Evolutionary conservation across 2,113 vertebrate genomes (phyloP).

Genomic region (Cololabis saira): DNA sequence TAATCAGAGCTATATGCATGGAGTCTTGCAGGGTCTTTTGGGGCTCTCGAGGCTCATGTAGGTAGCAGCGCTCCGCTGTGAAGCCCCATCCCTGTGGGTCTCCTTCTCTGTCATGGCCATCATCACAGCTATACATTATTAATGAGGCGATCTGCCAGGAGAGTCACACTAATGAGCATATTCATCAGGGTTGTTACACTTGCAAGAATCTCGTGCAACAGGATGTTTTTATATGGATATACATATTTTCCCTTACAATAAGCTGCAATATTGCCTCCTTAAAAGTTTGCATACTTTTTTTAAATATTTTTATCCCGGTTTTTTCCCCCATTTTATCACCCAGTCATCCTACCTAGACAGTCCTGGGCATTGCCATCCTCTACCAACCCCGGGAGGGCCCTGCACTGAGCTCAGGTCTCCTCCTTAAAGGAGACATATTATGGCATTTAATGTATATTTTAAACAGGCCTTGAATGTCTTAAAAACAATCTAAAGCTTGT

Average conservation of each 20-base stretch:
- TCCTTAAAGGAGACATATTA: no score
- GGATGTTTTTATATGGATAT: slow-evolving; percentile 35
- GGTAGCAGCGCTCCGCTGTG: slow-evolving; percentile 39
- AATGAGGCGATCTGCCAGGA: slow-evolving; percentile 61
- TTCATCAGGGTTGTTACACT: slow-evolving; percentile 63
- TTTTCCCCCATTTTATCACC: no score
- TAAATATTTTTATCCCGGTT: no score
- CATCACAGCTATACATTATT: slow-evolving; percentile 70
- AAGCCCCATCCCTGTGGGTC: slow-evolving; percentile 25
- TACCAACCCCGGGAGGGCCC: no score
- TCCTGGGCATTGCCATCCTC: no score
- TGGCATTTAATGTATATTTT: no score
- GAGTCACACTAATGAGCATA: slow-evolving; percentile 72
- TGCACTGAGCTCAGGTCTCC: no score
- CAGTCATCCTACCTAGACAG: no score
- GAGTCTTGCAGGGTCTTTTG: not conserved
- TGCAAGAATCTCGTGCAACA: slow-evolving; percentile 23
- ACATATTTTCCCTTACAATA: not conserved
- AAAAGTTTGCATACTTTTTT: no score
- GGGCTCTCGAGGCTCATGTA: slow-evolving; percentile 24
- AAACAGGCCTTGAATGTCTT: no score
- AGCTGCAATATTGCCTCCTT: no score
- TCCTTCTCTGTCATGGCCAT: slow-evolving; percentile 25
- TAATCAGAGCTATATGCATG: slow-evolving; percentile 1
- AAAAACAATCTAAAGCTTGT: no score